phyloP scores from a whole-genome alignment of 2,888 invertebrate species.

The Heliconius hortense region DNA sequence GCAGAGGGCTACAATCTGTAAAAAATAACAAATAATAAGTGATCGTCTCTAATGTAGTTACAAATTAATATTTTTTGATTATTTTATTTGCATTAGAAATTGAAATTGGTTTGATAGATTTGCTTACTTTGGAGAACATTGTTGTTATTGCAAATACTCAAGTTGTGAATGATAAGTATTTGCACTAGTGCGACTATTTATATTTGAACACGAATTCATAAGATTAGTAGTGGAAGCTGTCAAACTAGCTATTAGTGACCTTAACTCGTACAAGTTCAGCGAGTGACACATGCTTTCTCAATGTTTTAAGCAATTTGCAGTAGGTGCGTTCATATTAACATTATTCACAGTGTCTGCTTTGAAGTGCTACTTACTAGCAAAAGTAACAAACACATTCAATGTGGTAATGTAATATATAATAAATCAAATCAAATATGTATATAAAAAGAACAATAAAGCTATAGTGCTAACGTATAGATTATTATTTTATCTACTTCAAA shows the following conservation, averaged over 20 bases:
- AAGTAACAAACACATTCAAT: background rate
- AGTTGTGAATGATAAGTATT: constrained; percentile 37
- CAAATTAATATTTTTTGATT: background rate
- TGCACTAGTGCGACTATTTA: constrained; percentile 36
- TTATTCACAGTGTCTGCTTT: background rate
- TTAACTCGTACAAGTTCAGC: constrained; percentile 37
- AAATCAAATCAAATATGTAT: background rate
- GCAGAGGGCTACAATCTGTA: constrained; percentile 49
- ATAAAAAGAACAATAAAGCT: background rate
- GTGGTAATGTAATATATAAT: background rate
- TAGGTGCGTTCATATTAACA: constrained; percentile 25
- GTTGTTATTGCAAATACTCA: constrained; percentile 29
- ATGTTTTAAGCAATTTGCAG: constrained; percentile 34
- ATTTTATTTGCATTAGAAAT: background rate
- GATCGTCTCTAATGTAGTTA: background rate
- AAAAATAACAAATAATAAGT: constrained; percentile 23
- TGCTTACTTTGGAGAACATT: constrained; percentile 47
- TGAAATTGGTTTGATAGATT: background rate
- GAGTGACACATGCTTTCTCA: constrained; percentile 36
- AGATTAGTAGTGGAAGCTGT: constrained; percentile 40
- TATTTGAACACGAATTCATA: constrained; percentile 31
- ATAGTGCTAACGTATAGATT: background rate
- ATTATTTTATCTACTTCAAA: background rate
- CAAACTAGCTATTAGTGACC: constrained; percentile 37
- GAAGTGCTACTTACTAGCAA: background rate